These are phyloP conservation scores for Menidia beryllina DNA, from an alignment of 2,113 vertebrate genomes.

Conservation along the genomic window DNA sequence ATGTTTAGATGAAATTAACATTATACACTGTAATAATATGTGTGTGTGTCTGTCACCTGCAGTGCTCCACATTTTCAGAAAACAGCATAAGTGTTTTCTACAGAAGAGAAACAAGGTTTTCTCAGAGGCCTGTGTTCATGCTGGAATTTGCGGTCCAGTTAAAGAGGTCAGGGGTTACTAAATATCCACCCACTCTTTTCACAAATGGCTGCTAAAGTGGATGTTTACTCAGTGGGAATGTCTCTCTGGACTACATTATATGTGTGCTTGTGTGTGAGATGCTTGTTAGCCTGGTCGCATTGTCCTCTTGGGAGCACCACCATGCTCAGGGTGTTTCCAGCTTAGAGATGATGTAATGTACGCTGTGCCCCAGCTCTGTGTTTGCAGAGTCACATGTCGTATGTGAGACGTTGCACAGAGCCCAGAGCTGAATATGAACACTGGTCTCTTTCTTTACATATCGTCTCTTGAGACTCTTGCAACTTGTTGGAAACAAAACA, in stretches of 20 bases:
- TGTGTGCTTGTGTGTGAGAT: slow-evolving; percentile 28
- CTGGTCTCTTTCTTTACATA: slow-evolving; percentile 35
- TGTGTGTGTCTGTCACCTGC: not conserved
- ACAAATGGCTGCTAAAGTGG: slow-evolving; percentile 45
- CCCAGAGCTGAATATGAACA: slow-evolving; percentile 35
- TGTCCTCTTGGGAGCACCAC: slow-evolving; percentile 70
- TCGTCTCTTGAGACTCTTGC: not conserved
- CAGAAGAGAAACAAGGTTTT: slow-evolving; percentile 37
- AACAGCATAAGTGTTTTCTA: slow-evolving; percentile 36
- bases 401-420: slow-evolving; percentile 43
- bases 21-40: too few species aligned
- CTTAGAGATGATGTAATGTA: slow-evolving; percentile 77
- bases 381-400: slow-evolving; percentile 79
- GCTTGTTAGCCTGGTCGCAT: slow-evolving; percentile 65
- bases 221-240: slow-evolving; percentile 57
- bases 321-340: slow-evolving; percentile 74
- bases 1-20: too few species aligned
- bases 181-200: slow-evolving; percentile 65
- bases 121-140: slow-evolving; percentile 46
- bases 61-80: slow-evolving; percentile 11
- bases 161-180: slow-evolving; percentile 56
- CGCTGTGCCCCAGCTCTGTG: slow-evolving; percentile 69
- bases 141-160: slow-evolving; percentile 46
- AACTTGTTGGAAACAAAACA: not conserved
- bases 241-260: slow-evolving; percentile 34